Percentiles rank a stretch among this genome's conserved stretches.
Evolutionary conservation across 1,140 invertebrate species (phyloP).

Genomic region (Euwallacea fornicatus): DNA sequence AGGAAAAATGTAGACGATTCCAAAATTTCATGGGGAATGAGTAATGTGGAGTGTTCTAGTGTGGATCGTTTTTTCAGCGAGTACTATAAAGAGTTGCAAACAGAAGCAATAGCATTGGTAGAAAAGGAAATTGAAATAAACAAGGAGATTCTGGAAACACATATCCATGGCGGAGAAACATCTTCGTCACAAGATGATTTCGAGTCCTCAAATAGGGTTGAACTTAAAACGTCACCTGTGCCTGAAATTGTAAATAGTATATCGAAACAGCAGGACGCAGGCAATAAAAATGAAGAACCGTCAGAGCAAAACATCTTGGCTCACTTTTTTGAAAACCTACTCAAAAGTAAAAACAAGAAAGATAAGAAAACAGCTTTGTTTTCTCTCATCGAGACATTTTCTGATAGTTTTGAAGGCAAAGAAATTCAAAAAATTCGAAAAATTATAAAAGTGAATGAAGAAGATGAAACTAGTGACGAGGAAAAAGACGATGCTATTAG

Average conservation of each 20-base stretch:
- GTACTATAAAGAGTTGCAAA: conserved; percentile 27
- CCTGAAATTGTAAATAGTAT: neutral
- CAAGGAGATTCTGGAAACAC: neutral
- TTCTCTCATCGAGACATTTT: conserved; percentile 43
- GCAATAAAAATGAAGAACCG: conserved; percentile 24
- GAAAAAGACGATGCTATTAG: neutral
- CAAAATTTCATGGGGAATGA: neutral
- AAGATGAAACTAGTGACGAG: conserved; percentile 12
- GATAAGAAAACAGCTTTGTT: conserved; percentile 43
- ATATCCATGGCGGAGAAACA: neutral
- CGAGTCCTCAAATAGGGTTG: neutral
- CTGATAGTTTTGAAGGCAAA: conserved; percentile 41
- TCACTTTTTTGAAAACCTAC: conserved; percentile 44
- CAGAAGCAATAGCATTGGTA: no score
- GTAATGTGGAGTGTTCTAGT: neutral
- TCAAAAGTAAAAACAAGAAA: conserved; percentile 43
- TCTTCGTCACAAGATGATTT: neutral
- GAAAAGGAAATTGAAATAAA: neutral
- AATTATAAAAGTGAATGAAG: conserved; percentile 41
- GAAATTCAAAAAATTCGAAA: conserved; percentile 42
- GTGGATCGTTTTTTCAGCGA: conserved; percentile 24
- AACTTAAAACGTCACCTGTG: neutral
- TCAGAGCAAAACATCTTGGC: conserved; percentile 43
- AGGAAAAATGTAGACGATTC: neutral
- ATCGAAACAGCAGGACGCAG: neutral